Conservation (phyloP, 1,140 invertebrate species). For the Zaprionus kolodkinae region DNA sequence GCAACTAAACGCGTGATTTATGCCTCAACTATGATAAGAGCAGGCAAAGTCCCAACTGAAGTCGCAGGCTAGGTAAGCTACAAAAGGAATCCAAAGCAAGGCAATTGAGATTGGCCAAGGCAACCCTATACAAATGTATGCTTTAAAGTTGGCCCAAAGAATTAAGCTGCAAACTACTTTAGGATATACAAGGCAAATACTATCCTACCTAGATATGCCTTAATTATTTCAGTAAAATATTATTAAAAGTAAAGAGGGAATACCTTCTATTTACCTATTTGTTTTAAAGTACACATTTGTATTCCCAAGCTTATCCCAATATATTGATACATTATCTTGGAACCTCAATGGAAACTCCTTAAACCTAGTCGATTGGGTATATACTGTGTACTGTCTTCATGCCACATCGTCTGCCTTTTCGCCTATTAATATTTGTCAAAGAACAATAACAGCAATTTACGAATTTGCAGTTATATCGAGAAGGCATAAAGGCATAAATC, state of each 20-base stretch:
- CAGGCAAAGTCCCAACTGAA: constrained; percentile 18
- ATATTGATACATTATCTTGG: not conserved
- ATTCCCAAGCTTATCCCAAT: not conserved
- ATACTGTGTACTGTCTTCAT: not conserved
- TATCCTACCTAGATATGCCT: too few relatives aligned
- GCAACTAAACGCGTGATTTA: constrained; percentile 72
- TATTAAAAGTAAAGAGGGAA: too few relatives aligned
- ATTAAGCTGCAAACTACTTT: too few relatives aligned
- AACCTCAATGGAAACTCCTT: too few relatives aligned
- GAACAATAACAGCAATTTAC: constrained; percentile 40
- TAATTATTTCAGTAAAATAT: too few relatives aligned
- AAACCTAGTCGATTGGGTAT: too few relatives aligned
- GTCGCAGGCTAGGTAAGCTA: constrained; percentile 13
- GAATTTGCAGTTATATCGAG: constrained; percentile 51
- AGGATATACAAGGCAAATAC: too few relatives aligned
- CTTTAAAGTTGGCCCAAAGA: too few relatives aligned
- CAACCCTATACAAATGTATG: not conserved
- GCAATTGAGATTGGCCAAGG: constrained; percentile 36
- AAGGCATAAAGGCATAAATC: constrained; percentile 65
- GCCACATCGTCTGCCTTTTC: not conserved
- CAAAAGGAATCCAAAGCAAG: constrained; percentile 17
- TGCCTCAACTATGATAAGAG: constrained; percentile 64
- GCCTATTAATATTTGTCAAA: constrained; percentile 62
- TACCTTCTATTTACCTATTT: too few relatives aligned
- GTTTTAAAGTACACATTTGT: not conserved